Percentiles rank a stretch among this genome's conserved stretches.
These are phyloP conservation scores for Columba guinea DNA, from an alignment of 2,797 vertebrate species.

Conservation along the genomic window DNA sequence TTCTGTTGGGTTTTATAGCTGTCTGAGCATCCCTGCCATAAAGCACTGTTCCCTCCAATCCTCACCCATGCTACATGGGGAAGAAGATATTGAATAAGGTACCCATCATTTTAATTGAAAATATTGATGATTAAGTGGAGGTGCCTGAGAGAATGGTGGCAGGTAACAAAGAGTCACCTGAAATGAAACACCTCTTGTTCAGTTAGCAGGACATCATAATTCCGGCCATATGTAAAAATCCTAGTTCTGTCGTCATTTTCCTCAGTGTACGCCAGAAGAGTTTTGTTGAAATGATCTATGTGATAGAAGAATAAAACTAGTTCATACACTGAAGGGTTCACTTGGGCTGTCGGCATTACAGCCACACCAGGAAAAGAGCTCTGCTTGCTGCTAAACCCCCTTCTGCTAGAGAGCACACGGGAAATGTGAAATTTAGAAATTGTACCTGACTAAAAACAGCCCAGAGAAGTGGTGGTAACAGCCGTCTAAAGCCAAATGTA, in stretches of 20 bases:
- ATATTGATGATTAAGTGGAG: background rate
- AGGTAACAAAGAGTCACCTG: background rate
- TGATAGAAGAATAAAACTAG: background rate
- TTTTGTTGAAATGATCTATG: background rate
- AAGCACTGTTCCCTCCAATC: background rate
- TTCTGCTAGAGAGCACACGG: fast-evolving
- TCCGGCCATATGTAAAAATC: background rate
- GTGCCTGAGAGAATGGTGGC: background rate
- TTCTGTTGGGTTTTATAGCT: background rate
- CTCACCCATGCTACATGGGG: background rate
- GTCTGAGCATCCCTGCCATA: background rate
- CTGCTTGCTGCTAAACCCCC: background rate
- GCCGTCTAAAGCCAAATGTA: background rate
- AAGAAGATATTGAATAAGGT: background rate
- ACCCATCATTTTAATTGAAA: background rate
- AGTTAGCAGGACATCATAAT: background rate
- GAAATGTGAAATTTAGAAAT: background rate
- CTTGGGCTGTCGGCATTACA: background rate
- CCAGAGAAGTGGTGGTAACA: background rate
- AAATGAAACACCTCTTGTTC: background rate
- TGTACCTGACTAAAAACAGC: background rate
- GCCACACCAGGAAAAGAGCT: background rate
- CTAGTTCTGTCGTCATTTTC: background rate
- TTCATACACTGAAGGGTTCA: background rate
- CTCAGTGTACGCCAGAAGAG: fast-evolving